phyloP scores from a whole-genome alignment of 2,888 invertebrate species.

The Macrophya alboannulata region DNA sequence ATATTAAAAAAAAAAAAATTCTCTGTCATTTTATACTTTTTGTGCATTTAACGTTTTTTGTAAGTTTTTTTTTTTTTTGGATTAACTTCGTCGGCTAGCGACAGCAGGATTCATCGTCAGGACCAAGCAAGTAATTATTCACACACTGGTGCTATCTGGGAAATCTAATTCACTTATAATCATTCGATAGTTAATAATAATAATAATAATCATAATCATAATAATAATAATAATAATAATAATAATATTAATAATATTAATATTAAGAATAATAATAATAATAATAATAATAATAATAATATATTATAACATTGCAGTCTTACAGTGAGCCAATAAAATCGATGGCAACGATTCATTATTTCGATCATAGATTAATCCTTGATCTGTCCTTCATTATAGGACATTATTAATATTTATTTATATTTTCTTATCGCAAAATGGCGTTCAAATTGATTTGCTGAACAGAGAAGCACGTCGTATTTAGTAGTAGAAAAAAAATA shows the following conservation, averaged over 20 bases:
- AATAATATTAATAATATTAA: constrained; percentile 30
- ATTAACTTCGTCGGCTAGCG: constrained; percentile 32
- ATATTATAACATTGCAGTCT: constrained; percentile 70
- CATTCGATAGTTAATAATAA: constrained; percentile 13
- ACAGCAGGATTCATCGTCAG: constrained; percentile 27
- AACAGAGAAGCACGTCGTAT: constrained; percentile 20
- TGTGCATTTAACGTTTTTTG: not conserved
- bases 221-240: constrained; percentile 10
- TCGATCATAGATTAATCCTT: constrained; percentile 48
- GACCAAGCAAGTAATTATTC: constrained; percentile 12
- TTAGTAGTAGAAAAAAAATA: not conserved
- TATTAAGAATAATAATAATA: not conserved
- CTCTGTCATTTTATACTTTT: not conserved
- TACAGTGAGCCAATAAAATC: constrained; percentile 68
- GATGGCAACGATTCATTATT: constrained; percentile 67
- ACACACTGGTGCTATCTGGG: constrained; percentile 46
- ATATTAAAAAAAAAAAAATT: not conserved
- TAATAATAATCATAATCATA: not conserved
- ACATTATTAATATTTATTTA: constrained; percentile 37
- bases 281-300: constrained; percentile 45
- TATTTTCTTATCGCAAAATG: constrained; percentile 14
- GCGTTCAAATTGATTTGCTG: constrained; percentile 7
- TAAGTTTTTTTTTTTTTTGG: not conserved
- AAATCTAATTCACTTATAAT: constrained; percentile 20
- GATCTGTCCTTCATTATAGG: constrained; percentile 8